Evolutionary conservation across 2,113 vertebrate species (phyloP).

Genomic region (Hoplias malabaricus): DNA sequence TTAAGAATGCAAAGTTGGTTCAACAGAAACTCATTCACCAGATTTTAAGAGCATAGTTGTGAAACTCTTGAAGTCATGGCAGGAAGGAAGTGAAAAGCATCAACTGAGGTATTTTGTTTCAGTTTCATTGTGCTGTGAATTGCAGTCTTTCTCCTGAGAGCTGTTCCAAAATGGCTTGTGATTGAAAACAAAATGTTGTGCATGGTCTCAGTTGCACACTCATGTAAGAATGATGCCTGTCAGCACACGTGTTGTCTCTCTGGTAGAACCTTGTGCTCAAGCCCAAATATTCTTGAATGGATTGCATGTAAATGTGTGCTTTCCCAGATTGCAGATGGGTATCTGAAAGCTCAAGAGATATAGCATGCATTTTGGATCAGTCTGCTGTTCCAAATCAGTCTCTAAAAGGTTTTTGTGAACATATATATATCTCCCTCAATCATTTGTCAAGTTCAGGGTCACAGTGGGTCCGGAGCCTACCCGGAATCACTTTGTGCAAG

Average conservation of each 20-base stretch:
- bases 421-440: no score
- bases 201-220: conserved; percentile 1
- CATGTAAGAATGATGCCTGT: not conserved
- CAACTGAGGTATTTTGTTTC: not conserved
- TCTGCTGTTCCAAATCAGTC: not conserved
- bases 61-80: not conserved
- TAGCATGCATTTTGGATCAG: no score
- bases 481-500: no score
- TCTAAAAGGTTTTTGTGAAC: no score
- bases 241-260: not conserved
- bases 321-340: not conserved
- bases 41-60: not conserved
- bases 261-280: not conserved
- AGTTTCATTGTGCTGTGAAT: not conserved
- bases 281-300: not conserved
- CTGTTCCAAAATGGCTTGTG: conserved; percentile 13
- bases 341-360: not conserved
- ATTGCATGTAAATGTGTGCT: not conserved
- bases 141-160: conserved; percentile 14
- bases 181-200: conserved; percentile 19
- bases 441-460: no score
- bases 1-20: no score
- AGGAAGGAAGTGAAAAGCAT: not conserved
- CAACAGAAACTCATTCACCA: no score
- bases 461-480: no score